These are phyloP conservation scores for Odontophorus gujanensis DNA, from an alignment of 2,113 vertebrate species.

Conservation along the genomic window DNA sequence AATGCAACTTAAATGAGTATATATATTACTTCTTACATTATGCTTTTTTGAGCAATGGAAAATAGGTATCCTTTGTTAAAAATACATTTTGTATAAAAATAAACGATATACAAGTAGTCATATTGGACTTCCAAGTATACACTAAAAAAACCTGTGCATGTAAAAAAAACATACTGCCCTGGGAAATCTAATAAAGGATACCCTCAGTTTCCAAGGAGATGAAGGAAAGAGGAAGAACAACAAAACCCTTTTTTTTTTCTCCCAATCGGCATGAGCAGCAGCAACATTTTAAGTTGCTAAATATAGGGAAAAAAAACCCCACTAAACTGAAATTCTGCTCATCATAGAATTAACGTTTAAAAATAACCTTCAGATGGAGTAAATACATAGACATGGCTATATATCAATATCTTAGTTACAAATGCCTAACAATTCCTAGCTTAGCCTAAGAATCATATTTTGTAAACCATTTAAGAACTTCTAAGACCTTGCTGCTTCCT, in stretches of 20 bases:
- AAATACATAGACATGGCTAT: not conserved
- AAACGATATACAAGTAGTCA: not conserved
- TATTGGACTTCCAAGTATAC: not conserved
- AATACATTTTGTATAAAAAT: not conserved
- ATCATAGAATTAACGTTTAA: not conserved
- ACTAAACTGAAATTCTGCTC: not conserved
- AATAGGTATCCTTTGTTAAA: not conserved
- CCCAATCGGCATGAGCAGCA: not conserved
- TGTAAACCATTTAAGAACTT: slow-evolving; percentile 62
- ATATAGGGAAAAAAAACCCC: slow-evolving; percentile 2
- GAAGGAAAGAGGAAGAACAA: slow-evolving; percentile 18
- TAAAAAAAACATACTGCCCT: not conserved
- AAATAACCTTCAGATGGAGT: slow-evolving; percentile 11
- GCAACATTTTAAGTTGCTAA: slow-evolving; percentile 24
- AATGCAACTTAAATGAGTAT: slow-evolving; percentile 1
- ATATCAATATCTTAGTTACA: not conserved
- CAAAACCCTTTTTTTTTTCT: not conserved
- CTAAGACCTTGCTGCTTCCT: slow-evolving; percentile 13
- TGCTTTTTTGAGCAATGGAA: not conserved
- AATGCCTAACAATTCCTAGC: slow-evolving; percentile 52
- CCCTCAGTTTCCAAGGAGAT: slow-evolving; percentile 63
- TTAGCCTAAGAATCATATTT: slow-evolving; percentile 49
- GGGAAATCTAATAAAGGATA: slow-evolving; percentile 17
- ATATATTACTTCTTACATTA: not conserved
- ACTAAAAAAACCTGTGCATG: not conserved